Evolutionary conservation across 1,140 invertebrate genomes (phyloP).

Genomic region (Drosophila kurseongensis): DNA sequence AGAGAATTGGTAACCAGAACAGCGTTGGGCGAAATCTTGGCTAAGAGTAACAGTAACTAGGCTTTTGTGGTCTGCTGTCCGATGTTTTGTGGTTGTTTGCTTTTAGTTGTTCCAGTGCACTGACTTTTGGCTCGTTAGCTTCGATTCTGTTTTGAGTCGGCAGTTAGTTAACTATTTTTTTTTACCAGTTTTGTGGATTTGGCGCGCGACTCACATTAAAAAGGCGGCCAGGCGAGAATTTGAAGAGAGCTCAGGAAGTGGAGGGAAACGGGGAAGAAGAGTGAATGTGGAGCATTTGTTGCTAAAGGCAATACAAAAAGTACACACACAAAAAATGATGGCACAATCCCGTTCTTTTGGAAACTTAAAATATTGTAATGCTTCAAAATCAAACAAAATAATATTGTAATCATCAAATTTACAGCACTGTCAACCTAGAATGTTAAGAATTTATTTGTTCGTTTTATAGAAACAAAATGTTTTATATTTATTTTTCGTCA

Average conservation of each 20-base stretch:
- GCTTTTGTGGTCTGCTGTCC: conserved; percentile 28
- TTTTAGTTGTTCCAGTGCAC: conserved; percentile 64
- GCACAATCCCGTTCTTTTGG: no score
- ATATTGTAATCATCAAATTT: no score
- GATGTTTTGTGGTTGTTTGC: conserved; percentile 17
- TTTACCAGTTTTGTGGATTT: conserved; percentile 55
- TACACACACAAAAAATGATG: background rate
- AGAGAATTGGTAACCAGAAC: conserved; percentile 32
- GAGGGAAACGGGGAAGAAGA: conserved; percentile 11
- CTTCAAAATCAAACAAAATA: no score
- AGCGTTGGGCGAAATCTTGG: conserved; percentile 43
- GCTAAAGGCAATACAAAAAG: conserved; percentile 20
- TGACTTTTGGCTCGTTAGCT: conserved; percentile 73
- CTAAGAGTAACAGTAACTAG: conserved; percentile 57
- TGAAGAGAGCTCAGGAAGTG: conserved; percentile 39
- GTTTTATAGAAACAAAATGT: no score
- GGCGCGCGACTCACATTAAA: conserved; percentile 64
- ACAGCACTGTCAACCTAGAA: no score
- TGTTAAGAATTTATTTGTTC: no score
- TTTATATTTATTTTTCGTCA: background rate
- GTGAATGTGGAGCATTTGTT: conserved; percentile 59
- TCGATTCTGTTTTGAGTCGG: conserved; percentile 52
- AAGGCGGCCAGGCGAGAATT: conserved; percentile 61
- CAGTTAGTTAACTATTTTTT: conserved; percentile 58
- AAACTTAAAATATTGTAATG: no score